A percentile compares a stretch with the other conserved stretches of the same genome.
Conservation (phyloP, 2,888 invertebrate genomes). For the Cataglyphis livida region DNA sequence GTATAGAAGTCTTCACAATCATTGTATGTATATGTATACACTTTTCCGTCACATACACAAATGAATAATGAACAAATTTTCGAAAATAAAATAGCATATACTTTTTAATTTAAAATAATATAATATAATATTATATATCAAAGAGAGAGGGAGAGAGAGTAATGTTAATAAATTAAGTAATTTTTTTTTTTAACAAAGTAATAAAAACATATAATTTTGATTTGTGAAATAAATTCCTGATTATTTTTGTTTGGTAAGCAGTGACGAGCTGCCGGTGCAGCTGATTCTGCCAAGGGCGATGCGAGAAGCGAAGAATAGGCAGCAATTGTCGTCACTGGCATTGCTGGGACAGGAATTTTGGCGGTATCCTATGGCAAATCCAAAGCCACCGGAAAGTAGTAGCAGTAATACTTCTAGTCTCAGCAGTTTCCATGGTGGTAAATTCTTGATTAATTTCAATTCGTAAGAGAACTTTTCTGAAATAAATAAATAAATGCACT, state of each 20-base stretch:
- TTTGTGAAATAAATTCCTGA: constrained; percentile 27
- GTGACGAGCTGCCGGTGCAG: constrained; percentile 97
- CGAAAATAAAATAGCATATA: neutral
- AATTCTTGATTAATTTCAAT: constrained; percentile 44
- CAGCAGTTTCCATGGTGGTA: constrained; percentile 88
- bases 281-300: constrained; percentile 94
- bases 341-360: constrained; percentile 95
- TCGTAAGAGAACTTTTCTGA: neutral
- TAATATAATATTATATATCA: neutral
- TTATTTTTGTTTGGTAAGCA: constrained; percentile 82
- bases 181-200: too few relatives aligned
- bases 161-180: too few relatives aligned
- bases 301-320: constrained; percentile 94
- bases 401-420: constrained; percentile 89
- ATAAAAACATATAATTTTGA: constrained; percentile 40
- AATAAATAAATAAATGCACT: neutral
- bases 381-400: constrained; percentile 87
- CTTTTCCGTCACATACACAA: neutral
- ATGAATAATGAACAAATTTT: neutral
- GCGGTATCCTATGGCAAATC: constrained; percentile 92
- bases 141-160: too few relatives aligned
- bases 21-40: neutral
- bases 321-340: constrained; percentile 95
- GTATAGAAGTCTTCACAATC: too few relatives aligned
- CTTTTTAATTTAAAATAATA: neutral